Base-by-base conservation (phyloP, 2,797 vertebrate species). In the Sebastes steindachneri region DNA sequence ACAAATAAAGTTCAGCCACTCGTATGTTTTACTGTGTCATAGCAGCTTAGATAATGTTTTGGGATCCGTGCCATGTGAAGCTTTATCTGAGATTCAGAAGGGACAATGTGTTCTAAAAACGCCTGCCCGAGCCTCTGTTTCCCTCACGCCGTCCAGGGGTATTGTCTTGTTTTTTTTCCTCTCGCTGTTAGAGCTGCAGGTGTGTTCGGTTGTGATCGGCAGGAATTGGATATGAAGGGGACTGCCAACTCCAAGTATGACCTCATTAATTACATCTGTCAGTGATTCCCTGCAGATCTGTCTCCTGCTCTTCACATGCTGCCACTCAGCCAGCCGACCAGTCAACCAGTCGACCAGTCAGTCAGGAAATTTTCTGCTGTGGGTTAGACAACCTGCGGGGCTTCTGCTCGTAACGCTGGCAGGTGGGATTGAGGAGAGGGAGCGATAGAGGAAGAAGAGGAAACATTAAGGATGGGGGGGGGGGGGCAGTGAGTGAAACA, bases 201-300 rank as follows among this genome's bases (percentile, higher is more conserved):
- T 95, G 94, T 93, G 91, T 92, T 93, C 71, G 80, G 87, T 92
- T 89, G 92, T 92, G 91, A 91, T 94, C 86, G 89, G 90, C 92
- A 92, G 92, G 91, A 94, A 93, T 93, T 89, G 93, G 92, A 93
- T 94, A 93, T 93, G 92, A 93, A 92, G 91, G 92, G 91, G 93
- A 92, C 92, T 90, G 91, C 88, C 95, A 92, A 85, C 92, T 94
- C 93, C 88, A 90, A 94, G 91, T 92, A 94, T 93, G 90, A 94
- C 92, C 93, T 93, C 94, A 95, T 95, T 96, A 96, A 96, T 96
- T 96, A 95, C 92, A 95, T 93, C 94, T 92, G 94, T 95, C 95
- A 95, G 92, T 92, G 89, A 94, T 92, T 94, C 93, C 91, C 94
- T 88, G 87, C 92, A 89, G 93, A 94, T 92, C 89, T 93, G 92